A percentile compares a stretch with the other conserved stretches of the same genome.
phyloP scores from a whole-genome alignment of 2,113 vertebrate species.

The Neomonachus schauinslandi region DNA sequence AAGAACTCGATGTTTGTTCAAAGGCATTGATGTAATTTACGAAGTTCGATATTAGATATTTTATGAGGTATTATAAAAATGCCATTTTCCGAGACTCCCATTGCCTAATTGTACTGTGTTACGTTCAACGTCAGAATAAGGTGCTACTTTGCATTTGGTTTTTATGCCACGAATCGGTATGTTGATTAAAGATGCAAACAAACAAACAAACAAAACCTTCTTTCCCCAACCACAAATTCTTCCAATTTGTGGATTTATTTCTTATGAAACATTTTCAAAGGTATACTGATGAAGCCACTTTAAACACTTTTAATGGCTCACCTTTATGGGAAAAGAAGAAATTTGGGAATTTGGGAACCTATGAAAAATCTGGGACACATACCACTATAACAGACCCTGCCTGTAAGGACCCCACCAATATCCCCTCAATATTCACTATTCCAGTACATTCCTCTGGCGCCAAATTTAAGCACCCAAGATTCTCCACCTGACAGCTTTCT shows the following conservation, averaged over 20 bases:
- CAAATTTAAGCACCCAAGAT: too few species aligned
- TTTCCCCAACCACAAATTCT: background rate
- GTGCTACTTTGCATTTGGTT: slow-evolving; percentile 10
- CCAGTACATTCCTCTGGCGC: accelerated
- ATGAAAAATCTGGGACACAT: background rate
- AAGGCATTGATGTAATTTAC: slow-evolving; percentile 80
- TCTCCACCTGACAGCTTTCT: background rate
- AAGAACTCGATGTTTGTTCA: slow-evolving; percentile 77
- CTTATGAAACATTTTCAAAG: slow-evolving; percentile 31
- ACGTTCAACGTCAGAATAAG: background rate
- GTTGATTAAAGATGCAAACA: slow-evolving; percentile 51
- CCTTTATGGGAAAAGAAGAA: slow-evolving; percentile 1
- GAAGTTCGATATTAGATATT: slow-evolving; percentile 75
- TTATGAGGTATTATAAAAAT: slow-evolving; percentile 77
- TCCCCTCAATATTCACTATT: background rate
- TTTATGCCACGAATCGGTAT: background rate
- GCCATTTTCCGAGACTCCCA: slow-evolving; percentile 26
- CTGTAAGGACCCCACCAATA: accelerated
- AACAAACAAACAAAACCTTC: background rate
- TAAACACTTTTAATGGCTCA: background rate
- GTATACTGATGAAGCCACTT: background rate
- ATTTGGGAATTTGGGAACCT: background rate
- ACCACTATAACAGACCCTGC: background rate
- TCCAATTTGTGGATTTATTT: background rate
- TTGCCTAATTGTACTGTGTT: slow-evolving; percentile 53